A percentile compares a stretch with the other conserved stretches of the same genome.
Conservation (phyloP, 2,113 vertebrate species). For the Amblyornis subalaris region DNA sequence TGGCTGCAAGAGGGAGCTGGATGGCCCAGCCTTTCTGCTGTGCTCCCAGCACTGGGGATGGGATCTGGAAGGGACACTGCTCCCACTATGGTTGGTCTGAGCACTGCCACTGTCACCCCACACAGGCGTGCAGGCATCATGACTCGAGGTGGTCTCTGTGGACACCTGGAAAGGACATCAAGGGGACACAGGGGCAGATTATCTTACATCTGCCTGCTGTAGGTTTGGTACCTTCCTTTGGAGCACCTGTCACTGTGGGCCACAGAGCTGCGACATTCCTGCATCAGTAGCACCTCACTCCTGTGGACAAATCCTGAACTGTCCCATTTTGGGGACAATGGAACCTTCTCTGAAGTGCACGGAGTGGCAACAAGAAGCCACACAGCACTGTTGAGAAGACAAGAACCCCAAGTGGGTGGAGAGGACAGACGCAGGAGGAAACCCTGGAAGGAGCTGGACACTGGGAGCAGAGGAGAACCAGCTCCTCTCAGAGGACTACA, state of each 20-base stretch:
- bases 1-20: fast-evolving
- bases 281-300: neutral
- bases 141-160: neutral
- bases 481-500: neutral
- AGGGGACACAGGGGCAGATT: neutral
- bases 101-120: neutral
- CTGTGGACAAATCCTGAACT: neutral
- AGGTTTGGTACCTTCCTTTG: neutral
- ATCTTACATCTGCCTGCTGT: neutral
- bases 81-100: neutral
- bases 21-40: neutral
- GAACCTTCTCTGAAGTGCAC: neutral
- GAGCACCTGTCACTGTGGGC: neutral
- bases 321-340: neutral
- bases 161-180: neutral
- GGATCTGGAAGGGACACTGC: neutral
- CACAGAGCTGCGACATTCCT: neutral
- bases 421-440: neutral
- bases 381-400: neutral
- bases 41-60: neutral
- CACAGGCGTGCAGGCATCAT: neutral
- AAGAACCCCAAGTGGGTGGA: neutral
- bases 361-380: neutral
- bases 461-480: neutral
- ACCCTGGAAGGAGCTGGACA: neutral